Base-by-base conservation (phyloP, 2,888 invertebrate genomes). In the Torymus tubicola region DNA sequence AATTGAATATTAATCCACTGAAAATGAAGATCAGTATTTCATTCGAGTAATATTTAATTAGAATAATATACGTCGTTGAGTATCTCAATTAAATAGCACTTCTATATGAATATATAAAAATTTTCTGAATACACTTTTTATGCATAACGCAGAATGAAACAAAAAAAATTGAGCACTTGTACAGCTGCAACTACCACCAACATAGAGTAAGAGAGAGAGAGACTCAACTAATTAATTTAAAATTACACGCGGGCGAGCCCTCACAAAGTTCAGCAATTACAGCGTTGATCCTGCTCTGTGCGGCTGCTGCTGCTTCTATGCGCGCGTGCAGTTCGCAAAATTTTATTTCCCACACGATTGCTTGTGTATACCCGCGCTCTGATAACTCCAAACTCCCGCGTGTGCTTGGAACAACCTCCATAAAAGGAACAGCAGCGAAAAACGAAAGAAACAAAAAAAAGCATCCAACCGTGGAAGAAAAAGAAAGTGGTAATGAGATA, bases 401-500 rank as follows among this genome's bases (percentile, higher is more conserved):
- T 16, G 2, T 0, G 50, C 2, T 24, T 21, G 31, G 13, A 63
- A 67, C n/a, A 18, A 16, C 42, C 42, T 42, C 8, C 42, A 53
- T n/a, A 42, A 52, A 61, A 55, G 50, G 3, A 21, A 24, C 50
- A 31, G 1, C 21, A 58, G 18, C 31, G 61, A 14, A 65, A 12
- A 24, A 58, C 11, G 3, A 2, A 13, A 53, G 0, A n/a, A 31
- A 58, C 52, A 60, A 21, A 18, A 13, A 31, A 42, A 42, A 42
- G 8, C 42, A 42, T 42, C 42, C 42, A 8, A 8, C 8, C 4
- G 0, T n/a, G n/a, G 18, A 61, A 65, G 68, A 73, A 70, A 71
- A 42, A 61, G 2, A 52, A 57, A 71, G 73, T 69, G 52, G 74
- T 74, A 79, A 74, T 74, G 74, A 79, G 79, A 74, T 69, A 69